Evolutionary conservation across 2,888 invertebrate genomes (phyloP), one percentile per base, ranked within the genome.

Genomic region (Parnassius orleans): DNA sequence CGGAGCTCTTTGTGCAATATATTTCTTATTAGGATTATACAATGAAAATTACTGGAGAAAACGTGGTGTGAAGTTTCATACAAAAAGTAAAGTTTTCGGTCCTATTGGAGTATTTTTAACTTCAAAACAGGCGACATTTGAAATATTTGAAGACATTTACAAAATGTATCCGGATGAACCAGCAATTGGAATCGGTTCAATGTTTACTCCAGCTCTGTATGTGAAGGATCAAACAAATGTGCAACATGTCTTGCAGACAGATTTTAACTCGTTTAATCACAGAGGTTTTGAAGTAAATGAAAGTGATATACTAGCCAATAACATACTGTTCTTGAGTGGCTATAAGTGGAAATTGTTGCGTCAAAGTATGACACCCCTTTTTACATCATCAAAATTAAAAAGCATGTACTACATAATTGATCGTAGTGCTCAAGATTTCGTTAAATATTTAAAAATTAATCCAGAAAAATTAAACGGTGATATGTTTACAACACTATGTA

Each of bases 391-490:
- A 0, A 88, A 86, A 67, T 71, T 87, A 24, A 82, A 75, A 59
- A 54, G 24, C 24, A 84, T 89, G 85, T 86, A 79, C 63, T 79
- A 79, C 55, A 80, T 86, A 1, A 76, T 87, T 12, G 81, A 80
- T 14, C 82, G 78, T 56, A 79, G 81, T 56, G 81, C 81, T 0
- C 72, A 75, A 60, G 84, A 86, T 60, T 85, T 82, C 46, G 72
- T 83, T 0, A 68, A 77, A 2, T 76, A 69, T 55, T 65, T 86
- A 19, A 73, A 73, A 2, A 61, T 61, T 0, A 78, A 81, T 53
- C 79, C 83, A 0, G 66, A 77, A 2, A 70, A 68, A 12, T 64
- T 75, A 10, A 74, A 73, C 33, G 69, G 68, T 2, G 66, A 78
- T 2, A 70, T 73, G 1, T 73, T 71, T 43, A 68, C 76, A 0